Conservation (phyloP, 2,113 vertebrate genomes). For the Syngnathus floridae region DNA sequence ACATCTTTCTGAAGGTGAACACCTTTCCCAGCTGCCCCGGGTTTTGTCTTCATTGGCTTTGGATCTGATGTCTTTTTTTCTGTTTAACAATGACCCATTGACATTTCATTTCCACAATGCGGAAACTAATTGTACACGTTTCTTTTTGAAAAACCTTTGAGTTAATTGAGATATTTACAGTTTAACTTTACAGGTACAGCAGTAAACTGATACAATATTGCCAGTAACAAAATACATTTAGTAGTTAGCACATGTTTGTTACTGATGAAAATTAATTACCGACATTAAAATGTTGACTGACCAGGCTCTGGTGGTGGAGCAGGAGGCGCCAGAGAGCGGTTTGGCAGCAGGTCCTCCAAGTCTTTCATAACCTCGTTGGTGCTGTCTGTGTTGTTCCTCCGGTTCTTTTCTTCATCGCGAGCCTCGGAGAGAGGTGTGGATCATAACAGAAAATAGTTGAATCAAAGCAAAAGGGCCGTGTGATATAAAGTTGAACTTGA, state of each 20-base stretch:
- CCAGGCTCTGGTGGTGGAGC: conserved; percentile 45
- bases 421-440: conserved; percentile 63
- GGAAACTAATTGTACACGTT: no score
- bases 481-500: not conserved
- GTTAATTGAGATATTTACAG: not conserved
- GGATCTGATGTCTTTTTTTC: conserved; percentile 55
- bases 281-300: conserved; percentile 21
- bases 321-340: conserved; percentile 45
- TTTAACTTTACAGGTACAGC: no score
- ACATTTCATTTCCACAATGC: not conserved
- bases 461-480: not conserved
- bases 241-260: not conserved
- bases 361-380: conserved; percentile 77
- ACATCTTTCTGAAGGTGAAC: conserved; percentile 64
- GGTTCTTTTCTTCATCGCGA: conserved; percentile 88
- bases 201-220: not conserved
- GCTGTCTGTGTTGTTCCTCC: conserved; percentile 80
- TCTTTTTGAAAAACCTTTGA: not conserved
- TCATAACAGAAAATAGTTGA: not conserved
- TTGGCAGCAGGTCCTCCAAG: conserved; percentile 75
- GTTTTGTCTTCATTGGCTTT: conserved; percentile 63
- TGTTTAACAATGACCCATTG: conserved; percentile 24
- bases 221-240: not conserved
- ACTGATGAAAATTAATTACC: not conserved
- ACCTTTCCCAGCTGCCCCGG: conserved; percentile 50